Evolutionary conservation across 2,888 invertebrate genomes (phyloP).

Genomic region (Cerceris ruficornis): DNA sequence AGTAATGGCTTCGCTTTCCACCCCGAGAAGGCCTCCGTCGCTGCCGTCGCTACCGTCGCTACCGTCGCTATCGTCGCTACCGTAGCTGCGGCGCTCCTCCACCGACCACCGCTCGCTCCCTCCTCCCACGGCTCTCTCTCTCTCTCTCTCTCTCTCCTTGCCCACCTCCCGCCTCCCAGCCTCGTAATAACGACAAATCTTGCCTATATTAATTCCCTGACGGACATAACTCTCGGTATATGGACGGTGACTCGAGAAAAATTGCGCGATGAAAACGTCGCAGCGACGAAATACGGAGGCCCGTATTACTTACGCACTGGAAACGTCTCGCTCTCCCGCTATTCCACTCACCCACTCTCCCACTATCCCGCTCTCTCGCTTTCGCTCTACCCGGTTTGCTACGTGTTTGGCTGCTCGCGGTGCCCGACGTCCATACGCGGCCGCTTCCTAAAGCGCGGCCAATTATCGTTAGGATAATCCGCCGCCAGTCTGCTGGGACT

Average conservation of each 20-base stretch:
- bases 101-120: neutral
- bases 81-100: neutral
- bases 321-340: conserved; percentile 47
- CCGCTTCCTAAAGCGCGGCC: conserved; percentile 68
- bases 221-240: conserved; percentile 78
- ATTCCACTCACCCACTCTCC: neutral
- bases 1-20: conserved; percentile 80
- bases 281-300: conserved; percentile 71
- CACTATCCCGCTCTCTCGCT: neutral
- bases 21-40: conserved; percentile 77
- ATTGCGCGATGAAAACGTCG: conserved; percentile 77
- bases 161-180: conserved; percentile 32
- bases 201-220: conserved; percentile 81
- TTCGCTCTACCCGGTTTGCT: conserved; percentile 13
- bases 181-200: conserved; percentile 81
- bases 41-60: conserved; percentile 41
- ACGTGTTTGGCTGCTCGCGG: conserved; percentile 65
- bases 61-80: neutral
- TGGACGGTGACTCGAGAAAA: conserved; percentile 75
- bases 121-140: conserved; percentile 39
- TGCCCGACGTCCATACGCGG: conserved; percentile 58
- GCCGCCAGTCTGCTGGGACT: conserved; percentile 77
- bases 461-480: conserved; percentile 79
- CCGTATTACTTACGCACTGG: conserved; percentile 74
- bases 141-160: no score